These are phyloP conservation scores for Callospermophilus lateralis DNA, from an alignment of 2,113 vertebrate genomes.

Conservation along the genomic window DNA sequence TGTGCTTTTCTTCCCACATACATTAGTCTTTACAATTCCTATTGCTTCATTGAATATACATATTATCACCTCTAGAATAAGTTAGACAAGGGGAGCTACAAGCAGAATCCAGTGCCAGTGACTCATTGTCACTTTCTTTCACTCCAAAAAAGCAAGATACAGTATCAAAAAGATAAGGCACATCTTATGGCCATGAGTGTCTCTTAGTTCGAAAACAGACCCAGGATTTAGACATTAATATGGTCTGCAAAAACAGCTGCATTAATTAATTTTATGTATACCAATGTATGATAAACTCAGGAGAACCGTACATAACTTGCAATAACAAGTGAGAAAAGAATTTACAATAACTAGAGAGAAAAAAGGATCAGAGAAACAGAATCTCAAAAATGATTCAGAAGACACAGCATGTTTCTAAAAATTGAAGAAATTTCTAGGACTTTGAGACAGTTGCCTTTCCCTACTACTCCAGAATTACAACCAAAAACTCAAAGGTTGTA, in stretches of 20 bases:
- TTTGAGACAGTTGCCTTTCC: background rate
- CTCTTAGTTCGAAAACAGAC: constrained; percentile 24
- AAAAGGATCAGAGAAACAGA: background rate
- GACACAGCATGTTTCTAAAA: background rate
- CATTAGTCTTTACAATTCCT: constrained; percentile 18
- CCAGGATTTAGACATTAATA: background rate
- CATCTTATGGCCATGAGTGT: background rate
- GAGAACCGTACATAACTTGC: background rate
- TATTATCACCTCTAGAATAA: background rate
- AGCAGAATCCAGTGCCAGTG: background rate
- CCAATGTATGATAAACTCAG: background rate
- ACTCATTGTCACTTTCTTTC: background rate
- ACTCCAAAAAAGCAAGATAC: background rate
- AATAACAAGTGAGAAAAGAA: background rate
- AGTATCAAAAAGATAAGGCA: background rate
- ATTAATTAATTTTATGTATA: background rate
- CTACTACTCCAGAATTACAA: background rate
- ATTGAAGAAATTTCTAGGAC: background rate
- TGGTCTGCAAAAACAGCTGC: background rate
- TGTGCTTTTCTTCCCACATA: background rate
- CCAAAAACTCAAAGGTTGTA: background rate
- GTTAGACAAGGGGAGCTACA: background rate
- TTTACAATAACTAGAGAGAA: background rate
- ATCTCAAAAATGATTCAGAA: background rate
- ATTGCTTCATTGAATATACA: background rate